Percentiles rank a stretch among this genome's conserved stretches.
Evolutionary conservation across 2,888 invertebrate genomes (phyloP).

Genomic region (Synergus japonicus): DNA sequence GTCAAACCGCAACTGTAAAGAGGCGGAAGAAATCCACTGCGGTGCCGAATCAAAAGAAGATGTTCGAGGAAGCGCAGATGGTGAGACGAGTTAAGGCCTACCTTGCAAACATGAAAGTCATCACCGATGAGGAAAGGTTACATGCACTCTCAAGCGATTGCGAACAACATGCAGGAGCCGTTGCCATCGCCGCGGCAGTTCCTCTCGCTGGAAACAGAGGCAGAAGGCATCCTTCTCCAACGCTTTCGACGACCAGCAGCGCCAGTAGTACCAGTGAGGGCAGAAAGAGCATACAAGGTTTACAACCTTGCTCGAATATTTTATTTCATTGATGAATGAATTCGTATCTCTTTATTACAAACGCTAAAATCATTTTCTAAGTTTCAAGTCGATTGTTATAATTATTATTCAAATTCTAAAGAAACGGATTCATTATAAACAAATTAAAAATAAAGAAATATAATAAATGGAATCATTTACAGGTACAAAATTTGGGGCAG

Average conservation of each 20-base stretch:
- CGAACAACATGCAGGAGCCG: conserved; percentile 81
- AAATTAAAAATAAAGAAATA: not conserved
- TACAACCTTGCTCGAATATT: conserved; percentile 47
- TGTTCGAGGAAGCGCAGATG: conserved; percentile 99
- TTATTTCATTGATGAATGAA: conserved; percentile 32
- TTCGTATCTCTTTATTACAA: conserved; percentile 3
- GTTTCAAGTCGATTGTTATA: not conserved
- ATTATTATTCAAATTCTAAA: not conserved
- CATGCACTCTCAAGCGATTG: conserved; percentile 94
- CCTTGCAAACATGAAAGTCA: conserved; percentile 93
- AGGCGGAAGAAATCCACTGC: conserved; percentile 92
- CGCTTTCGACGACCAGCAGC: conserved; percentile 94
- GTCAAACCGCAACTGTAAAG: conserved; percentile 88
- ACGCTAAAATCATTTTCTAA: not conserved
- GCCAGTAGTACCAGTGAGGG: conserved; percentile 92
- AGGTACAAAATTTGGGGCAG: conserved; percentile 84
- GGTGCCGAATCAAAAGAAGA: conserved; percentile 96
- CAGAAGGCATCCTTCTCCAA: conserved; percentile 94
- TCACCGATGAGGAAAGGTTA: conserved; percentile 93
- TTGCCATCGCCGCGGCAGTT: conserved; percentile 78
- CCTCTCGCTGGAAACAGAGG: conserved; percentile 83
- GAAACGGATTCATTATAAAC: conserved; percentile 11
- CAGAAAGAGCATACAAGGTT: conserved; percentile 77
- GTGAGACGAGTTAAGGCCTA: conserved; percentile 97
- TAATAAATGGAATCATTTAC: conserved; percentile 8